These are phyloP conservation scores for Grammomys dolichurus DNA, from an alignment of 2,113 vertebrate genomes.

Conservation along the genomic window DNA sequence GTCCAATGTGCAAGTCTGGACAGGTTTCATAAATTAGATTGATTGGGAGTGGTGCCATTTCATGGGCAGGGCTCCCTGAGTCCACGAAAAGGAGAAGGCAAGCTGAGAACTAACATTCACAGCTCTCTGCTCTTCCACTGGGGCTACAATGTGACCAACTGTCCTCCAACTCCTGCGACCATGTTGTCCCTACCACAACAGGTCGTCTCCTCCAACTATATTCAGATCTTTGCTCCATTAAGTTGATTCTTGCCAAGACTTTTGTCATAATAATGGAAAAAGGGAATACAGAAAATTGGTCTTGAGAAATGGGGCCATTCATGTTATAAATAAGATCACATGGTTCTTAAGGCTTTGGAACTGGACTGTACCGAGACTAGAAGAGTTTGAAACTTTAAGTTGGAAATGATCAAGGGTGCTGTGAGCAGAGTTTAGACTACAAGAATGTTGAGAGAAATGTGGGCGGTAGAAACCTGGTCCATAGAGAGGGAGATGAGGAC, in stretches of 20 bases:
- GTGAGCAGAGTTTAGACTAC: background rate
- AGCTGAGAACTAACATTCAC: background rate
- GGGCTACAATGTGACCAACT: too few relatives aligned
- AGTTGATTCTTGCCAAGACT: background rate
- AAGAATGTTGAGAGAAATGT: background rate
- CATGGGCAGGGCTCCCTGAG: too few relatives aligned
- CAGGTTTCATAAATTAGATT: background rate
- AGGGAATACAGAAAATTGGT: background rate
- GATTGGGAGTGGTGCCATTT: too few relatives aligned
- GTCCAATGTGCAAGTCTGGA: background rate
- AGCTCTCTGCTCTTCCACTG: background rate
- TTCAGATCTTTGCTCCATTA: background rate
- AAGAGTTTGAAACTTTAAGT: background rate
- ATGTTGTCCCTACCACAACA: background rate
- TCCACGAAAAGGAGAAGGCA: too few relatives aligned
- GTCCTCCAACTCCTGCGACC: background rate
- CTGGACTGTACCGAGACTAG: too few relatives aligned
- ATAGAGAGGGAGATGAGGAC: background rate
- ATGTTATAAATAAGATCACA: background rate
- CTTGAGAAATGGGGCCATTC: background rate
- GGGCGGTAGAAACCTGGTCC: background rate
- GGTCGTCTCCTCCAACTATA: background rate
- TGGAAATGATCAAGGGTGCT: background rate
- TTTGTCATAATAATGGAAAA: background rate
- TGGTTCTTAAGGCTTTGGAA: background rate